These are phyloP conservation scores for Serranochromis macrocephalus DNA, from an alignment of 2,113 vertebrate genomes.

Conservation along the genomic window DNA sequence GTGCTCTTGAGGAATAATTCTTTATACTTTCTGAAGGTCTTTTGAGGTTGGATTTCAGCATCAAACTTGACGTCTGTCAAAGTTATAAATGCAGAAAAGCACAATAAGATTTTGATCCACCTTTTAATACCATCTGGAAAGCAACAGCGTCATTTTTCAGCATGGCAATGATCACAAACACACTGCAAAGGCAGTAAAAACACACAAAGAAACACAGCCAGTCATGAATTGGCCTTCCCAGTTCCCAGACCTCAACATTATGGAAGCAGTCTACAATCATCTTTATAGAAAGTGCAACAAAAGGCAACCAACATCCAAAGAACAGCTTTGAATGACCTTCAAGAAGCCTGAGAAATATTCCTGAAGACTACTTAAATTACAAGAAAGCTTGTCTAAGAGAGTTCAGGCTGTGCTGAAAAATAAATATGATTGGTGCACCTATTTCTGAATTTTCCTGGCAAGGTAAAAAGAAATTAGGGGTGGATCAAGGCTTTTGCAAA, in stretches of 20 bases:
- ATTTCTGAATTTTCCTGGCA: not conserved
- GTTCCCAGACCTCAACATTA: not conserved
- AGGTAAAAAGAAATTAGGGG: not conserved
- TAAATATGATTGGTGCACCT: not conserved
- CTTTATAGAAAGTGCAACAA: not conserved
- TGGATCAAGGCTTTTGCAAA: not conserved
- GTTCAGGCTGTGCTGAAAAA: not conserved
- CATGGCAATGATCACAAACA: not conserved
- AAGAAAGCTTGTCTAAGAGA: not conserved
- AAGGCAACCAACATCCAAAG: not conserved
- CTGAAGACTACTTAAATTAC: not conserved
- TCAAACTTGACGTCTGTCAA: not conserved
- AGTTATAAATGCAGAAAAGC: not conserved
- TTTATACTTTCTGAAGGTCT: not conserved
- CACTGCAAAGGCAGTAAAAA: not conserved
- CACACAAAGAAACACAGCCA: not conserved
- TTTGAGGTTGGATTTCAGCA: not conserved
- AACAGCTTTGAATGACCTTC: not conserved
- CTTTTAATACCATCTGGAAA: not conserved
- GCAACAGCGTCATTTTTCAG: not conserved
- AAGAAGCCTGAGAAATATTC: not conserved
- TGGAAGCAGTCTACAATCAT: not conserved
- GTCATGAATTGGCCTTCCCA: not conserved
- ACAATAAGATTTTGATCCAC: not conserved
- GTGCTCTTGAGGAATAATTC: not conserved